Percentiles rank a stretch among this genome's conserved stretches.
Evolutionary conservation across 2,888 invertebrate species (phyloP).

Genomic region (Trachelus iudaicus): DNA sequence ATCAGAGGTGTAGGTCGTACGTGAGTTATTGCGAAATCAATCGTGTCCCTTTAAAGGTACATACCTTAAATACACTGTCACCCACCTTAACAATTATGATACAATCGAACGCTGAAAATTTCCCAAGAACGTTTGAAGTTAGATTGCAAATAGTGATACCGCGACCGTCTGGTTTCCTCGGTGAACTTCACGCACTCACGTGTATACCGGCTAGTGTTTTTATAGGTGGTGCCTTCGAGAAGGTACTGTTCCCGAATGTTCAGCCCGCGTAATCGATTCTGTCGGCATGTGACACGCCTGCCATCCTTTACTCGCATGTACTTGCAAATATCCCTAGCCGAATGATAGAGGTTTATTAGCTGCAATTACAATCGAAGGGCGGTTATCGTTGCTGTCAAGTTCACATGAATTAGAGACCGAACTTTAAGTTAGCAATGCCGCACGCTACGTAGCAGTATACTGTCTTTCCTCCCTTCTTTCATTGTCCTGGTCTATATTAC

Average conservation of each 20-base stretch:
- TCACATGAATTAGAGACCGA: background rate
- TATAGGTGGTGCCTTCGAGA: constrained; percentile 31
- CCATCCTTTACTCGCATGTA: background rate
- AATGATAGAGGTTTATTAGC: background rate
- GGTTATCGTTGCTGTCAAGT: background rate
- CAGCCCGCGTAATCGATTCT: constrained; percentile 19
- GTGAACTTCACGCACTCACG: constrained; percentile 17
- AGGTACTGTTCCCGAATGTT: constrained; percentile 36
- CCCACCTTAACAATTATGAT: background rate
- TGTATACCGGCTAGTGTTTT: constrained; percentile 38
- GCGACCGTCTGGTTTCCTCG: background rate
- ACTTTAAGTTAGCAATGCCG: too few relatives aligned
- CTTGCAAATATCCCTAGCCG: background rate
- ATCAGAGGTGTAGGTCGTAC: background rate
- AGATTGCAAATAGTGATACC: background rate
- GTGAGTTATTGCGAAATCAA: background rate
- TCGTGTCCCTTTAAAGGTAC: background rate
- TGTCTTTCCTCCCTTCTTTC: too few relatives aligned
- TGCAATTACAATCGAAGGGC: background rate
- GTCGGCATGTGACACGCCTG: background rate
- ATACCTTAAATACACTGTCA: background rate
- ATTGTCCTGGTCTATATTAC: too few relatives aligned
- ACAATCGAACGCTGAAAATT: background rate
- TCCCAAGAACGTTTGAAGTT: background rate
- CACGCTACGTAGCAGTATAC: too few relatives aligned